These are phyloP conservation scores for Pristis pectinata DNA, from an alignment of 2,797 vertebrate species.

Conservation along the genomic window DNA sequence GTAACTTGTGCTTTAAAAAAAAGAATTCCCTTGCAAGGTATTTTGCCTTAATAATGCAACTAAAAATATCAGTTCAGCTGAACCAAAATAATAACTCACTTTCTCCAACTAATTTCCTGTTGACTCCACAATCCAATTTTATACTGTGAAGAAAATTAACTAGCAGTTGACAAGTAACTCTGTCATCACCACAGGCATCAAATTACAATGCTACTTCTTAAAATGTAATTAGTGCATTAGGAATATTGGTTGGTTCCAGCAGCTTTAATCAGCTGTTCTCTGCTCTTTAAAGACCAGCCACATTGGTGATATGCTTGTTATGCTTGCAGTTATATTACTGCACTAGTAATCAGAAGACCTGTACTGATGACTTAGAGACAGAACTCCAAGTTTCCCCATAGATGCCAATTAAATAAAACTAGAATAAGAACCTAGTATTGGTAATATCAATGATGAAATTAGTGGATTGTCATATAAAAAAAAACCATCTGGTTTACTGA, in stretches of 20 bases:
- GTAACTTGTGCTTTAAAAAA: background rate
- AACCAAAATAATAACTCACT: background rate
- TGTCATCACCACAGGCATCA: background rate
- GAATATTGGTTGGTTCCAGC: background rate
- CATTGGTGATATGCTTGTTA: background rate
- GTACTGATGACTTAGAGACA: too few species aligned
- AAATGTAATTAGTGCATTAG: background rate
- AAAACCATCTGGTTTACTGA: too few species aligned
- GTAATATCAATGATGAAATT: too few species aligned
- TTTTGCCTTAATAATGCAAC: background rate
- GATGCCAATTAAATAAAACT: too few species aligned
- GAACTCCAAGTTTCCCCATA: too few species aligned
- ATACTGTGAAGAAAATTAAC: background rate
- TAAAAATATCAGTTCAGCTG: background rate
- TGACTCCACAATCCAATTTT: background rate
- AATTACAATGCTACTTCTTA: background rate
- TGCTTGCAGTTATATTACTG: too few species aligned
- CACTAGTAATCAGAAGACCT: too few species aligned
- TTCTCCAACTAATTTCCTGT: constrained; percentile 5
- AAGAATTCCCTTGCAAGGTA: background rate
- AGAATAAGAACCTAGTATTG: too few species aligned
- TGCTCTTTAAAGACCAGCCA: background rate
- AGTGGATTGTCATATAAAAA: too few species aligned
- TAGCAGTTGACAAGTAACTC: background rate
- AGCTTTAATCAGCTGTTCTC: background rate